Evolutionary conservation across 2,113 vertebrate genomes (phyloP), one percentile per base, ranked within the genome.

Genomic region (Bolborhynchus lineola): DNA sequence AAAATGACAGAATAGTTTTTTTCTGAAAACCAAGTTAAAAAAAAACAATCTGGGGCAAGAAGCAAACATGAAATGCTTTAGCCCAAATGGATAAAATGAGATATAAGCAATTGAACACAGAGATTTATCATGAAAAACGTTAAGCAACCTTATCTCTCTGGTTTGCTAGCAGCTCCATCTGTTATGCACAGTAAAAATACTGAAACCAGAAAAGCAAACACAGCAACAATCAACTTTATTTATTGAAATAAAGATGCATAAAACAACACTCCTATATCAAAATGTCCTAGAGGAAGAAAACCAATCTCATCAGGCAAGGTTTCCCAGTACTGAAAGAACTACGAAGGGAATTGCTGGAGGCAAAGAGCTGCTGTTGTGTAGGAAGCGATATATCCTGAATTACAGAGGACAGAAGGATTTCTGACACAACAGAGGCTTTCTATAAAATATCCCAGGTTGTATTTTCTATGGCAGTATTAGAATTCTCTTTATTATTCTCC

Each of bases 211-310:
- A 95, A 86, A 83, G 78, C 95, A 96, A 94, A 94, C 90, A 95
- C 82, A 94, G 90, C 82, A 92, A 81, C 13, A 77, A 92, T 78
- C 64, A 92, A 90, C 69, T 94, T 96, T 95, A 95, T 95, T 96
- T 94, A 94, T 90, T 96, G 88, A 93, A 97, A 95, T 93, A 94
- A 96, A 95, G 88, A 88, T 88, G 77, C 88, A 92, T 94, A 82
- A 95, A 96, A 65, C 78, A 95, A 79, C 90, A 95, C 37, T 93
- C 29, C 49, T 91, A 88, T 86, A 95, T 95, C 90, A 92, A 82
- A 94, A 93, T 88, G 84, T 97, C 93, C 90, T 94, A 46, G 63
- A 94, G 90, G 63, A 86, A 88, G 75, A 95, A 97, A 96, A 82
- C 74, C 44, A 89, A 96, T 96, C 94, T 95, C 49, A 82, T 79